Percentiles rank a stretch among this genome's conserved stretches.
These are phyloP conservation scores for Poecilia velifera DNA, from an alignment of 2,797 vertebrate species.

Conservation along the genomic window DNA sequence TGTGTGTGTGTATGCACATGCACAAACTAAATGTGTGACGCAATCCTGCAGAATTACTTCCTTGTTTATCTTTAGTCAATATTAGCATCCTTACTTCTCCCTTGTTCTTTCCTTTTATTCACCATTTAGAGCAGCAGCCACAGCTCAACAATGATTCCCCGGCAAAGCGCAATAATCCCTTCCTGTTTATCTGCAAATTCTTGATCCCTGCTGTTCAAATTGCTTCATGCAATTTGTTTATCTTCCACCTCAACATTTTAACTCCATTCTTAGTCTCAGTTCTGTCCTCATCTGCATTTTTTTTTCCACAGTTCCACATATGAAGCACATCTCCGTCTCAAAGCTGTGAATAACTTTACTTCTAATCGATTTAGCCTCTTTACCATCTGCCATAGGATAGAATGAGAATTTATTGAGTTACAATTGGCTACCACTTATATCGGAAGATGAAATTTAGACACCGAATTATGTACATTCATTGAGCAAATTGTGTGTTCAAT, in stretches of 20 bases:
- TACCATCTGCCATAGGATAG: no score
- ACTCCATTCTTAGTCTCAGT: constrained; percentile 37
- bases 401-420: neutral
- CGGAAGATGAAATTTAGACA: neutral
- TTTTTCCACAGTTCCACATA: constrained; percentile 7
- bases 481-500: neutral
- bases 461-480: neutral
- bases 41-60: constrained; percentile 38
- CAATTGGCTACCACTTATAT: neutral
- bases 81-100: constrained; percentile 5
- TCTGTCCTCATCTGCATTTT: constrained; percentile 5
- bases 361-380: neutral
- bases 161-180: constrained; percentile 30
- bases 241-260: constrained; percentile 15
- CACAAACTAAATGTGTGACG: constrained; percentile 6
- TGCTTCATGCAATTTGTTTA: constrained; percentile 26
- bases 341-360: constrained; percentile 26
- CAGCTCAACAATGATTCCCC: constrained; percentile 24
- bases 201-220: constrained; percentile 34
- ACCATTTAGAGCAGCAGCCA: constrained; percentile 26
- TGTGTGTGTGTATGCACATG: neutral
- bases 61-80: constrained; percentile 34
- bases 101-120: constrained; percentile 32
- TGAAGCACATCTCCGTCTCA: constrained; percentile 19
- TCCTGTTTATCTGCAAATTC: constrained; percentile 14